These are phyloP conservation scores for Agapornis canus DNA, from an alignment of 2,797 vertebrate genomes.

Conservation along the genomic window DNA sequence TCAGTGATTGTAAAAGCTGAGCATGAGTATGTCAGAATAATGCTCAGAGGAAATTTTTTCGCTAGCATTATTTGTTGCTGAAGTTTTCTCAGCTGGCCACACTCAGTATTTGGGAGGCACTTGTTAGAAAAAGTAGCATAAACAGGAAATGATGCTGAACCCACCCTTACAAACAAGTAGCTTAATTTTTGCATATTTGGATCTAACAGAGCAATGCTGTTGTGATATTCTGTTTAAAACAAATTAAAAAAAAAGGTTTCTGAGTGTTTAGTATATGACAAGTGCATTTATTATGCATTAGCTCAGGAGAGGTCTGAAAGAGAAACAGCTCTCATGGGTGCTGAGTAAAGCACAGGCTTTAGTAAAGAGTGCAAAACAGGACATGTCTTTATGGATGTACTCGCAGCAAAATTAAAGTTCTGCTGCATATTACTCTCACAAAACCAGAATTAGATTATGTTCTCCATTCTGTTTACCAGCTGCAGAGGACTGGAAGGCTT, in stretches of 20 bases:
- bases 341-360: conserved; percentile 31
- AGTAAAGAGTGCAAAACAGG: not conserved
- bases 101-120: not conserved
- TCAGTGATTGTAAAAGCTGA: not conserved
- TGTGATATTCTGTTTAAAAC: not conserved
- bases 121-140: not conserved
- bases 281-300: conserved; percentile 31
- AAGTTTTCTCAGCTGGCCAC: not conserved
- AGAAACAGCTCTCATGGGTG: conserved; percentile 18
- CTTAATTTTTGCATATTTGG: not conserved
- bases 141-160: not conserved
- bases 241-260: not conserved
- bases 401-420: not conserved
- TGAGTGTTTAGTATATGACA: not conserved
- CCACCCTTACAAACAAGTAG: not conserved
- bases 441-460: not conserved
- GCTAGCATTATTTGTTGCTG: not conserved
- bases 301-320: conserved; percentile 1
- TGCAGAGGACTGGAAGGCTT: not conserved
- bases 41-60: not conserved
- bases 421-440: not conserved
- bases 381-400: not conserved
- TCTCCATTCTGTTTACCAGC: not conserved
- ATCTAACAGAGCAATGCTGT: not conserved
- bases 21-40: not conserved